phyloP scores from a whole-genome alignment of 2,113 vertebrate genomes.

The Percopsis transmontana region DNA sequence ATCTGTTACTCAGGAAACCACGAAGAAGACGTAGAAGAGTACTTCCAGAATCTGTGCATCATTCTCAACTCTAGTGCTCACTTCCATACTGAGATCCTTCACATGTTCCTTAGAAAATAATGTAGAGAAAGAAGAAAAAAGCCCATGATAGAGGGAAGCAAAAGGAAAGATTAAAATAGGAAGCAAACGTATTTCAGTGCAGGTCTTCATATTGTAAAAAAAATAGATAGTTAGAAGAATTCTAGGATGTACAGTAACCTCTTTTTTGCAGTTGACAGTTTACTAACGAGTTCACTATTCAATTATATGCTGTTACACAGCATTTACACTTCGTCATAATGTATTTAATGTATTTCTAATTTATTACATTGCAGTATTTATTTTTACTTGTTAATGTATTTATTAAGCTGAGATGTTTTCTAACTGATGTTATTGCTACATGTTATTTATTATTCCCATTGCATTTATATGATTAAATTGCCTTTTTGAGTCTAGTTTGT shows the following conservation, averaged over 20 bases:
- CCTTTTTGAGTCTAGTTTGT: slow-evolving; percentile 11
- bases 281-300: slow-evolving; percentile 10
- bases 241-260: not conserved
- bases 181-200: not conserved
- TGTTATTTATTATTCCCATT: not conserved
- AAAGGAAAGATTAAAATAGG: slow-evolving; percentile 7
- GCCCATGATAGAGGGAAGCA: not conserved
- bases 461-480: slow-evolving; percentile 24
- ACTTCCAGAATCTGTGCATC: slow-evolving; percentile 80
- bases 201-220: not conserved
- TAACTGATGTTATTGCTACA: not conserved
- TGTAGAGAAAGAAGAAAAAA: not conserved
- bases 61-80: slow-evolving; percentile 84
- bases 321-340: not conserved
- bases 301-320: not conserved
- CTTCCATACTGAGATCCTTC: slow-evolving; percentile 88
- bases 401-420: slow-evolving; percentile 22
- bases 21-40: slow-evolving; percentile 76
- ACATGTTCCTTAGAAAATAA: slow-evolving; percentile 60
- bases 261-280: slow-evolving; percentile 5
- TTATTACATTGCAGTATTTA: slow-evolving; percentile 27
- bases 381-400: slow-evolving; percentile 25
- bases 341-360: slow-evolving; percentile 13
- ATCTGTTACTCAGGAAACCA: slow-evolving; percentile 51
- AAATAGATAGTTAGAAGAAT: not conserved